phyloP scores from a whole-genome alignment of 1,140 invertebrate genomes.

The Ceratosolen solmsi region DNA sequence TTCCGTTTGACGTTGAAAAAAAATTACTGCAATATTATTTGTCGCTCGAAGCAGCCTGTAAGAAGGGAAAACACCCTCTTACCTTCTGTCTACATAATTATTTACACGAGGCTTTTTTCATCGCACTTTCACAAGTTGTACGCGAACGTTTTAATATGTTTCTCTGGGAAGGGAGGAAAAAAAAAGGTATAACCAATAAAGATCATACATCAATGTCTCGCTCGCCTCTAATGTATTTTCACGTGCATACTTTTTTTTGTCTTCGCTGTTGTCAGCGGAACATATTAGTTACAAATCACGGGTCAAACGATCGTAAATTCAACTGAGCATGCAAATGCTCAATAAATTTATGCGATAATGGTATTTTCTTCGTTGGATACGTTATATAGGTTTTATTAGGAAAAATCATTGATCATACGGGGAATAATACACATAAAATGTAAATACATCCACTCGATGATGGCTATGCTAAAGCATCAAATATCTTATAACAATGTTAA shows the following conservation, averaged over 20 bases:
- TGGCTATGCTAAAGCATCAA: too few relatives aligned
- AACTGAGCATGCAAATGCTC: conserved; percentile 2
- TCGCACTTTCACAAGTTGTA: background rate
- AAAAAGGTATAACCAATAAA: conserved; percentile 36
- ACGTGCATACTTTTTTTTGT: conserved; percentile 23
- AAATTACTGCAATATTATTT: conserved; percentile 69
- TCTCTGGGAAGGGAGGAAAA: background rate
- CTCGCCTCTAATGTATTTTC: conserved; percentile 39
- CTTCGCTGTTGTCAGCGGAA: too few relatives aligned
- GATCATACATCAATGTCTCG: conserved; percentile 51
- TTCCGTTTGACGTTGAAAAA: conserved; percentile 59
- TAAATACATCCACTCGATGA: background rate
- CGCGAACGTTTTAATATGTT: conserved; percentile 45
- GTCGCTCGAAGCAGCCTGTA: conserved; percentile 52
- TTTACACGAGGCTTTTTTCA: conserved; percentile 46
- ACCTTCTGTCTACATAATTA: conserved; percentile 42
- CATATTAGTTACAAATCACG: conserved; percentile 52
- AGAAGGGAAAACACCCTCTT: conserved; percentile 40
- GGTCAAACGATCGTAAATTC: conserved; percentile 29
- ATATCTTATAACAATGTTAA: too few relatives aligned
- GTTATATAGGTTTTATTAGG: background rate
- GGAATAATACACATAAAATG: background rate
- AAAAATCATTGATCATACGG: conserved; percentile 41
- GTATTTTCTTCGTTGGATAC: conserved; percentile 13
- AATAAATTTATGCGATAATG: conserved; percentile 8